phyloP scores from a whole-genome alignment of 2,888 invertebrate species.

The Chloromyia formosa region DNA sequence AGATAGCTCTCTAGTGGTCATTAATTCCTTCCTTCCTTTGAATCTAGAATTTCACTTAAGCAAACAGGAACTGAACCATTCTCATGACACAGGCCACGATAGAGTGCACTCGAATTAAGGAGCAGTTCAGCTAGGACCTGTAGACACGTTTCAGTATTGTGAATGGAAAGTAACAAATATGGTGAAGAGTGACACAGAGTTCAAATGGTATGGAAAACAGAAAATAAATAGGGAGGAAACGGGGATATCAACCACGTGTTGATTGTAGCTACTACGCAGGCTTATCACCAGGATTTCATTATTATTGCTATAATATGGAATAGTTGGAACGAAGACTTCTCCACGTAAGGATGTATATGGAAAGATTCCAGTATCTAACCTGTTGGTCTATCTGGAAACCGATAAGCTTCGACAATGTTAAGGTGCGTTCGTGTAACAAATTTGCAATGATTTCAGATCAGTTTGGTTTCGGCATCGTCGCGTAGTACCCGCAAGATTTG shows the following conservation, averaged over 20 bases:
- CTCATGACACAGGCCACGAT: background rate
- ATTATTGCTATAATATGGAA: constrained; percentile 14
- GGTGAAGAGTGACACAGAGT: no score
- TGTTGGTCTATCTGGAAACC: constrained; percentile 29
- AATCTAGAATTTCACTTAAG: constrained; percentile 11
- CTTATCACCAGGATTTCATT: background rate
- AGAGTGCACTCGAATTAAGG: constrained; percentile 21
- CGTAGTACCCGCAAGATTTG: background rate
- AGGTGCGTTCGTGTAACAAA: constrained; percentile 27
- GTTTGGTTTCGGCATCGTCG: constrained; percentile 16
- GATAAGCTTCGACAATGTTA: constrained; percentile 25
- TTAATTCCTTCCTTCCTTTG: background rate
- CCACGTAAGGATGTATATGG: constrained; percentile 1
- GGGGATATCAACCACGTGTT: constrained; percentile 28
- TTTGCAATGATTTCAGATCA: constrained; percentile 17
- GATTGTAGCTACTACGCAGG: background rate
- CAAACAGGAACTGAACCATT: constrained; percentile 21
- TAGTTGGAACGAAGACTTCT: constrained; percentile 1
- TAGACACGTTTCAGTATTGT: background rate
- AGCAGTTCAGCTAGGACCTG: background rate
- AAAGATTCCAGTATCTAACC: constrained; percentile 29
- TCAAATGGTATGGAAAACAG: no score
- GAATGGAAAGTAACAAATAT: no score
- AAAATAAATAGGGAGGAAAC: background rate
- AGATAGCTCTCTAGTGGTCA: constrained; percentile 10